Conservation (phyloP, 2,888 invertebrate species). For the Maniola hyperantus region DNA sequence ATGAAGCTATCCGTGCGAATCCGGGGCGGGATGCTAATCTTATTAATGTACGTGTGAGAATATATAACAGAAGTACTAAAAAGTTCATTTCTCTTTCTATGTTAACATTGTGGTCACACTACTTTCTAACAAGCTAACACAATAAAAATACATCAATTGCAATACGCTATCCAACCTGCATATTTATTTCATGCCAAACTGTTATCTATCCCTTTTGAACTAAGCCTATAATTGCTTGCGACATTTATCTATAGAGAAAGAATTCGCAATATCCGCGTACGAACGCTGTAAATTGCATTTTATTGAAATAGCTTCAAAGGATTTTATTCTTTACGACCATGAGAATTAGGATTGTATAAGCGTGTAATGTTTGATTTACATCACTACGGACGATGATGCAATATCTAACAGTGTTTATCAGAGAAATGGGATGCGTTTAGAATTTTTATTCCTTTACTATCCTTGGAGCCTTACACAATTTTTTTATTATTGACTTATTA, state of each 20-base stretch:
- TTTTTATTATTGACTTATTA: constrained; percentile 3
- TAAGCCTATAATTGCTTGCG: constrained; percentile 39
- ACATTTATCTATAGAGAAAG: constrained; percentile 40
- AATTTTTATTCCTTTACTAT: constrained; percentile 61
- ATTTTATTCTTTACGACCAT: constrained; percentile 23
- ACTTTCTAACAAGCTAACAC: constrained; percentile 39
- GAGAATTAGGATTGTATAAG: constrained; percentile 12
- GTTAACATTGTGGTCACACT: constrained; percentile 20
- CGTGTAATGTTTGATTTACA: constrained; percentile 19
- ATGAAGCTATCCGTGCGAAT: no score
- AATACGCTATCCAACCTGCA: constrained; percentile 28
- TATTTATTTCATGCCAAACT: constrained; percentile 35
- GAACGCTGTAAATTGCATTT: constrained; percentile 31
- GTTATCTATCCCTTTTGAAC: constrained; percentile 33
- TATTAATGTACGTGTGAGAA: no score
- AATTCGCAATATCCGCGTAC: constrained; percentile 44
- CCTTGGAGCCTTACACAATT: constrained; percentile 3
- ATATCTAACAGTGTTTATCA: constrained; percentile 72
- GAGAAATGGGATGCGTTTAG: constrained; percentile 65
- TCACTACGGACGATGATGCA: constrained; percentile 57
- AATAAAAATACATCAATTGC: constrained; percentile 43
- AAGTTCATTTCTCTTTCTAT: not conserved
- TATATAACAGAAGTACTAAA: no score
- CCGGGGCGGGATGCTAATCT: no score
- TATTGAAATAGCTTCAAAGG: constrained; percentile 20